phyloP scores from a whole-genome alignment of 2,797 vertebrate genomes.

The Smutsia temminckii region DNA sequence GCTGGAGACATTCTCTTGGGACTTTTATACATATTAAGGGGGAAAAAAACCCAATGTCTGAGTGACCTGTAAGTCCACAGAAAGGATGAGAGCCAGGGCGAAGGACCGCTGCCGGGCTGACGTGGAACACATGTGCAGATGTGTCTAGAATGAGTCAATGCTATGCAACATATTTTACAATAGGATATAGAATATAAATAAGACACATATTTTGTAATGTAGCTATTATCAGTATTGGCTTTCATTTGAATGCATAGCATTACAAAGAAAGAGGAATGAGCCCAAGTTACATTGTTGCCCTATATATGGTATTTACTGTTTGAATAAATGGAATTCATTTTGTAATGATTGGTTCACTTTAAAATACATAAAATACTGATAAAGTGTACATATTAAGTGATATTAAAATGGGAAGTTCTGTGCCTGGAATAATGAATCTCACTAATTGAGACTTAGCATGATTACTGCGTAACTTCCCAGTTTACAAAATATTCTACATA shows the following conservation, averaged over 20 bases:
- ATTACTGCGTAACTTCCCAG: neutral
- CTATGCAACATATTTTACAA: neutral
- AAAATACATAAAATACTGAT: neutral
- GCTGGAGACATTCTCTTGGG: neutral
- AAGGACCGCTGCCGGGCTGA: neutral
- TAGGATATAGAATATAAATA: neutral
- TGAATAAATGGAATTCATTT: neutral
- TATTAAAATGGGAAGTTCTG: neutral
- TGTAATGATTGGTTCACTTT: neutral
- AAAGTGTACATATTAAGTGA: neutral
- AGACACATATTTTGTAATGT: neutral
- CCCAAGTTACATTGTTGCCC: neutral
- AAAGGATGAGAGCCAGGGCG: neutral
- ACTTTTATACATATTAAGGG: neutral
- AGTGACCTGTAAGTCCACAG: neutral
- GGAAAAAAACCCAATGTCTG: too few relatives aligned
- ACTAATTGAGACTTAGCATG: neutral
- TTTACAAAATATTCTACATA: neutral
- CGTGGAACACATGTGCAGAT: neutral
- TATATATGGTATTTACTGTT: neutral
- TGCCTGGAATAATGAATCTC: neutral
- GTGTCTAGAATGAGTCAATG: neutral
- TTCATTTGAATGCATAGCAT: neutral
- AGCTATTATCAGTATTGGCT: neutral
- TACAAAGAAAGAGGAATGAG: neutral